phyloP scores from a whole-genome alignment of 2,113 vertebrate species.

The Etheostoma cragini region DNA sequence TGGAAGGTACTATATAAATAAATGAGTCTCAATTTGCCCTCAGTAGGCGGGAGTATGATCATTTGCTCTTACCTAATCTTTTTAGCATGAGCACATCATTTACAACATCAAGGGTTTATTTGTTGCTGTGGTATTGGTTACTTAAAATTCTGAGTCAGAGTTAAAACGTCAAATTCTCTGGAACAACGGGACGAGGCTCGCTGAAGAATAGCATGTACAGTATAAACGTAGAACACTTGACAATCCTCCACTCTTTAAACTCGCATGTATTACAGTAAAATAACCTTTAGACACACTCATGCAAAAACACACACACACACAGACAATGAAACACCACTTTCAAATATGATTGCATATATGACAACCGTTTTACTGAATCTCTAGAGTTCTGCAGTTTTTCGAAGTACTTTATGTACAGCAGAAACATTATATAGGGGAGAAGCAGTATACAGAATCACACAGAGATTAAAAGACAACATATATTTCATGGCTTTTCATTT shows the following conservation, averaged over 20 bases:
- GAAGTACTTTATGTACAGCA: slow-evolving; percentile 70
- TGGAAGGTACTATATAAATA: too few relatives aligned
- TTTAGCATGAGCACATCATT: background rate
- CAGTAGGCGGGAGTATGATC: background rate
- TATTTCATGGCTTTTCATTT: slow-evolving; percentile 76
- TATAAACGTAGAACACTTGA: slow-evolving; percentile 56
- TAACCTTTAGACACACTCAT: slow-evolving; percentile 20
- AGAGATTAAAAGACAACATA: slow-evolving; percentile 57
- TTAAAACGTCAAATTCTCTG: slow-evolving; percentile 37
- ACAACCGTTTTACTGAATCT: slow-evolving; percentile 49
- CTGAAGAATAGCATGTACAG: slow-evolving; percentile 28
- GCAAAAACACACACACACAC: slow-evolving; percentile 1
- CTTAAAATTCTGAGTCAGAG: slow-evolving; percentile 33
- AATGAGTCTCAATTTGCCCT: background rate
- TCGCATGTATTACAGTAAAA: slow-evolving; percentile 47
- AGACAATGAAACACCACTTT: slow-evolving; percentile 16
- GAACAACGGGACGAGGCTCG: slow-evolving; percentile 35
- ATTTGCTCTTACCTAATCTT: background rate
- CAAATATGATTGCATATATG: slow-evolving; percentile 33
- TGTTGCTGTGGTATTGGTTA: slow-evolving; percentile 29
- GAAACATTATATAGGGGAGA: slow-evolving; percentile 51
- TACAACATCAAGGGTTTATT: slow-evolving; percentile 13
- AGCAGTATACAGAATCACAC: slow-evolving; percentile 55
- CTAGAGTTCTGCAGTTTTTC: slow-evolving; percentile 43
- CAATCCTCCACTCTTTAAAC: slow-evolving; percentile 31